Evolutionary conservation across 2,113 vertebrate species (phyloP), one percentile per base, ranked within the genome.

Genomic region (Eudyptes chrysolophus): DNA sequence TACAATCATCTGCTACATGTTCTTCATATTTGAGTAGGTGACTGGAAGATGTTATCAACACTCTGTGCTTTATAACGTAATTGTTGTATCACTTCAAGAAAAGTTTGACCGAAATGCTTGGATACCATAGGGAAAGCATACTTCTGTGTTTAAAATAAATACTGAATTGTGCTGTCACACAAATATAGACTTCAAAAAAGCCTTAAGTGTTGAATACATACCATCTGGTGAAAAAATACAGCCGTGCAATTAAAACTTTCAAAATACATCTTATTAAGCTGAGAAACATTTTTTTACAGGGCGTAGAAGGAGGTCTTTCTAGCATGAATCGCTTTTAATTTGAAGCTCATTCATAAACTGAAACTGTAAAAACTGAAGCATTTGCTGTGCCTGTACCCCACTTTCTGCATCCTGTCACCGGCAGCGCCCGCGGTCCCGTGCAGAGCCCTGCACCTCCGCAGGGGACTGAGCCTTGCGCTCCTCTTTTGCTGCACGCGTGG

Each of bases 401-500:
- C 6, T 18, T n/a, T n/a, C 29, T 22, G 27, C 1, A 2, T 12
- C 19, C n/a, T 15, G n/a, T 61, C 57, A 1, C 11, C 7, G 21
- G 49, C 70, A 17, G 34, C 4, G 7, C 19, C 20, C 7, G 13
- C 6, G 21, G n/a, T 40, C 46, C 30, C 4, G 17, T 10, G 48
- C 60, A 2, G 36, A 34, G 17, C 5, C 2, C 19, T 12, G 64
- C 40, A 11, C 5, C 26, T 46, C 16, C 1, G 8, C 5, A 4
- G 12, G 58, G 60, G 13, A 18, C 27, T 8, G 14, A 29, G 64
- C 34, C 32, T n/a, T 6, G 16, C 3, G 10, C 11, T 30, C 16
- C 9, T 4, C 49, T 46, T 42, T 5, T 11, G 3, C 27, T 4
- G 21, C 52, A 4, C 3, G 0, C 0, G 10, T 22, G 51, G 66